Evolutionary conservation across 2,888 invertebrate species (phyloP).

Genomic region (Drosophila stalkeri): DNA sequence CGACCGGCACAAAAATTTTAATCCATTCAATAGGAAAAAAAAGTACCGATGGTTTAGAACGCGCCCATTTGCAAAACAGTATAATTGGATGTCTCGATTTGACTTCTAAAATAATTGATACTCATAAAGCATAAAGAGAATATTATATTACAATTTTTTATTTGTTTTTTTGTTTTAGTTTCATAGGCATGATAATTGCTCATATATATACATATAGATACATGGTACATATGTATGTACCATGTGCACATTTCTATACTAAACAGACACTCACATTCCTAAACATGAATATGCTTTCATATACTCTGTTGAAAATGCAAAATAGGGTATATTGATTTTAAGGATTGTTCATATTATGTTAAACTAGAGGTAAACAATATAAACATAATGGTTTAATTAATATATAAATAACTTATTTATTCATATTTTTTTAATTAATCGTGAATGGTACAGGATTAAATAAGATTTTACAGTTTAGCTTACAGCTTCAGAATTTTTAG

Average conservation of each 20-base stretch:
- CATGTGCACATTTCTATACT: slow-evolving; percentile 46
- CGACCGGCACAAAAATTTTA: slow-evolving; percentile 4
- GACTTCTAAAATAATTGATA: neutral
- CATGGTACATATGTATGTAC: neutral
- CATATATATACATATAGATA: neutral
- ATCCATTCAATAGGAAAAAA: slow-evolving; percentile 1
- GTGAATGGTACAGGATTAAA: too few species aligned
- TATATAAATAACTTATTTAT: too few species aligned
- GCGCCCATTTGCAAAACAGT: slow-evolving; percentile 20
- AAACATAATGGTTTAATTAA: too few species aligned
- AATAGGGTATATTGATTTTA: neutral
- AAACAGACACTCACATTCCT: slow-evolving; percentile 14
- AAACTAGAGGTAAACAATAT: too few species aligned
- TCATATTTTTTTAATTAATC: too few species aligned
- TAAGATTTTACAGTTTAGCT: too few species aligned
- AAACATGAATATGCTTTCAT: neutral
- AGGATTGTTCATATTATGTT: neutral
- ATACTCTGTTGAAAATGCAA: neutral
- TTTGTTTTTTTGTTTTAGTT: neutral
- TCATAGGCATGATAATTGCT: neutral
- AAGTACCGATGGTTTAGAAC: slow-evolving; percentile 29
- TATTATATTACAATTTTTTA: neutral
- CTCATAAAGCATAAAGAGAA: neutral
- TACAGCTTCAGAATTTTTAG: too few species aligned
- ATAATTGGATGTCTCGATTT: slow-evolving; percentile 20